These are phyloP conservation scores for Heliconius eleuchia DNA, from an alignment of 1,140 invertebrate genomes.

Conservation along the genomic window DNA sequence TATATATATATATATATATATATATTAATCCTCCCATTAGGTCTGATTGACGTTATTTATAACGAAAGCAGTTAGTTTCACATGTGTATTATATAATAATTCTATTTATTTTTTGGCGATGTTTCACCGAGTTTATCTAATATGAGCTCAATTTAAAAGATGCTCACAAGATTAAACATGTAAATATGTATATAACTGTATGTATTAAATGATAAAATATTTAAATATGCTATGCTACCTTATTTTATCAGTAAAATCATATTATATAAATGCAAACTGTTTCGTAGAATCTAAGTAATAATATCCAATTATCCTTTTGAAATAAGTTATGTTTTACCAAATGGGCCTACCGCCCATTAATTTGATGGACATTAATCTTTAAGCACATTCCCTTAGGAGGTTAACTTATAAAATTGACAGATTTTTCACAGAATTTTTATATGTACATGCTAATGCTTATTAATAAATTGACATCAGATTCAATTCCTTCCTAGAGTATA, in stretches of 20 bases:
- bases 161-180: too few species aligned
- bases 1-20: too few species aligned
- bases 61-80: too few species aligned
- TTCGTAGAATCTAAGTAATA: background rate
- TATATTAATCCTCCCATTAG: too few species aligned
- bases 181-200: background rate
- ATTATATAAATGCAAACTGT: background rate
- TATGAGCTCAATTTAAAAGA: too few species aligned
- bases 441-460: background rate
- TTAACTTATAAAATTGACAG: background rate
- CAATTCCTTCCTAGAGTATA: too few species aligned
- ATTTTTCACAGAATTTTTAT: background rate
- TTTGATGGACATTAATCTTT: constrained; percentile 2
- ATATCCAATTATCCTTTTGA: background rate
- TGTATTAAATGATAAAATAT: background rate
- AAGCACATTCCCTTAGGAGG: background rate
- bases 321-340: background rate
- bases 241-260: background rate
- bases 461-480: background rate
- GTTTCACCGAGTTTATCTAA: too few species aligned
- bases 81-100: too few species aligned
- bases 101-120: too few species aligned
- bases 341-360: background rate
- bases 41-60: too few species aligned
- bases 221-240: too few species aligned